Base-by-base conservation (phyloP, 2,797 vertebrate species). In the Anabas testudineus region DNA sequence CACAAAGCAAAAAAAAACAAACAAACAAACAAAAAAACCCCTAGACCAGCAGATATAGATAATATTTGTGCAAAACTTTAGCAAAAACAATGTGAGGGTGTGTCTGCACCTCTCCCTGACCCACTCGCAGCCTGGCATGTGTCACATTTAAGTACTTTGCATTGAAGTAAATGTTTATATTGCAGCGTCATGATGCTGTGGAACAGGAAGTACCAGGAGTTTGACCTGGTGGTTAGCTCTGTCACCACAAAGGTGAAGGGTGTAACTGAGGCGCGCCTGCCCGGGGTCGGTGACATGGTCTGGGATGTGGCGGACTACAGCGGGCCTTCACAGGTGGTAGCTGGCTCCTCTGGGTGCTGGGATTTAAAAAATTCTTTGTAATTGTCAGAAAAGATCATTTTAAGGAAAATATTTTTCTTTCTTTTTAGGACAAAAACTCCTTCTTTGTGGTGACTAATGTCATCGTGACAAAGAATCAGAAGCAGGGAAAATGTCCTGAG, bases 381-480 rank as follows among this genome's bases (percentile, higher is more conserved):
- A 43, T 48, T 4, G 0, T 15, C 18, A 32, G 39, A 7, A 16
- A n/a, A 1, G 5, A 22, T 5, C 9, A 13, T 37, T n/a, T 18
- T 56, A 46, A 32, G 0, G 16, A 3, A 0, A 47, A 5, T 18
- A 10, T 21, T 43, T 0, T 10, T 28, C 10, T 51, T 9, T 41
- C 5, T 24, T 69, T 49, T 54, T 69, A 93, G 86, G 91, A 90
- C 16, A 92, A 91, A 37, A 94, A 94, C 81, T 96, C 97, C 1
- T 97, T 97, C 84, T 97, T 97, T 6, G 92, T 97, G 80, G 78
- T 96, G 85, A 97, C 96, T 7, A 98, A 97, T 47, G 74, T 94
- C 54, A 93, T 96, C 43, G 85, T 91, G 74, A 97, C 95, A 0
- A 90, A 94, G 76, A 94, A 91, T 55, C 97, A 97, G 87, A 78